phyloP scores from a whole-genome alignment of 2,113 vertebrate genomes.

The Clarias gariepinus region DNA sequence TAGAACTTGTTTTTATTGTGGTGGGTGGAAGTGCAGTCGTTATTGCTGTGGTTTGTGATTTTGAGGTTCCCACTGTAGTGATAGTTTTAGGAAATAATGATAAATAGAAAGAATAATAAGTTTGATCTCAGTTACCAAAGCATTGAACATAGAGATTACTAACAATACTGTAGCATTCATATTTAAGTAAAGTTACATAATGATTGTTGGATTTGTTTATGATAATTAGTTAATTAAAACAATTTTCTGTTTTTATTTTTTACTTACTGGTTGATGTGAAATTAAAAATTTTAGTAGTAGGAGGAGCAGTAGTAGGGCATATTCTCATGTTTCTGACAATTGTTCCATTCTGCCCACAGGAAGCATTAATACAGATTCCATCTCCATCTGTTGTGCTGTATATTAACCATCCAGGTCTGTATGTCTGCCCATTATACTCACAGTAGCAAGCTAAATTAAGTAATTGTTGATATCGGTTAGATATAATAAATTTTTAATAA shows the following conservation, averaged over 20 bases:
- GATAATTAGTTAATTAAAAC: not conserved
- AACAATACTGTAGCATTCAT: not conserved
- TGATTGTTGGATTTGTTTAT: not conserved
- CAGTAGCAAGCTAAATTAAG: constrained; percentile 32
- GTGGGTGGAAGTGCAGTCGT: not conserved
- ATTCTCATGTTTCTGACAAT: not conserved
- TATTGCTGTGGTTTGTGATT: too few species aligned
- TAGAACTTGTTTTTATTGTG: not conserved
- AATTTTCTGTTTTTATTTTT: not conserved
- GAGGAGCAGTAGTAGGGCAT: not conserved
- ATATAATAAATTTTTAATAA: not conserved
- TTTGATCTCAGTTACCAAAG: not conserved
- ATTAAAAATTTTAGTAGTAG: constrained; percentile 10
- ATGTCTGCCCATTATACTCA: constrained; percentile 25
- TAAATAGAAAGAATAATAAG: not conserved
- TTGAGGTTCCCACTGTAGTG: too few species aligned
- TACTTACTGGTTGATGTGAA: constrained; percentile 33
- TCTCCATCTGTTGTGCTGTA: constrained; percentile 39
- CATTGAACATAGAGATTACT: not conserved
- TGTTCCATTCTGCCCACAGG: constrained; percentile 13
- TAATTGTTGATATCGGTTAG: not conserved
- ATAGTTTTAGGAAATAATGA: too few species aligned
- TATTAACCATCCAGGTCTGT: not conserved
- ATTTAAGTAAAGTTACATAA: not conserved
- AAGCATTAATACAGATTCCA: constrained; percentile 31